phyloP scores from a whole-genome alignment of 2,888 invertebrate genomes.

The Vesta saturnalis region DNA sequence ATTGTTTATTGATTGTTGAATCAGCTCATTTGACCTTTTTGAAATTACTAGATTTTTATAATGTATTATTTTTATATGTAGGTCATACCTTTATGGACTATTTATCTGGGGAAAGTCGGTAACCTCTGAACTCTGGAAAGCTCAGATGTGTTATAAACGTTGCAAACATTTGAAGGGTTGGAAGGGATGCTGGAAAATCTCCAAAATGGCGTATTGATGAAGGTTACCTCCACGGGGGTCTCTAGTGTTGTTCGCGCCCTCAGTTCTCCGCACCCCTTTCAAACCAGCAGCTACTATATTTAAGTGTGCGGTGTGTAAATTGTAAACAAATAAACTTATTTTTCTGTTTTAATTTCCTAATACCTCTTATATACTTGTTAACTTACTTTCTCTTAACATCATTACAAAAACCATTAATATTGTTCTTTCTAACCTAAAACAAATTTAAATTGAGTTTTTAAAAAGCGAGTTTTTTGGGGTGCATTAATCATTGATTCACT shows the following conservation, averaged over 20 bases:
- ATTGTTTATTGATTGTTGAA: too few relatives aligned
- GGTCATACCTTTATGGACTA: neutral
- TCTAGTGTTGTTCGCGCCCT: slow-evolving; percentile 42
- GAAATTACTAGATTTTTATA: too few relatives aligned
- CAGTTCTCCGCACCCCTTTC: slow-evolving; percentile 42
- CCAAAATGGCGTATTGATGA: slow-evolving; percentile 52
- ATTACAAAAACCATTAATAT: too few relatives aligned
- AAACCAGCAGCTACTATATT: slow-evolving; percentile 39
- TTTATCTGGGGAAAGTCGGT: slow-evolving; percentile 15
- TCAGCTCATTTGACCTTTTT: too few relatives aligned
- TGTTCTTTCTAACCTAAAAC: neutral
- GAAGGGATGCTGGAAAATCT: slow-evolving; percentile 53
- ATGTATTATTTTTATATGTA: neutral
- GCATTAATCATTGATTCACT: too few relatives aligned
- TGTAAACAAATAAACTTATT: slow-evolving; percentile 34
- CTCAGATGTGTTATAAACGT: slow-evolving; percentile 37
- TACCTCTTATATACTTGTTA: neutral
- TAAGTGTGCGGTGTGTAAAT: slow-evolving; percentile 37
- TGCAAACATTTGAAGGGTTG: slow-evolving; percentile 40
- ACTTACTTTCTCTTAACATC: neutral
- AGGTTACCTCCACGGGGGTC: slow-evolving; percentile 46
- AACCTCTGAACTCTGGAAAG: slow-evolving; percentile 9
- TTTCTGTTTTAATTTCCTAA: slow-evolving; percentile 9
- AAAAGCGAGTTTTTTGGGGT: neutral
- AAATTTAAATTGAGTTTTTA: neutral